Evolutionary conservation across 2,113 vertebrate species (phyloP).

Genomic region (Bambusicola thoracicus): DNA sequence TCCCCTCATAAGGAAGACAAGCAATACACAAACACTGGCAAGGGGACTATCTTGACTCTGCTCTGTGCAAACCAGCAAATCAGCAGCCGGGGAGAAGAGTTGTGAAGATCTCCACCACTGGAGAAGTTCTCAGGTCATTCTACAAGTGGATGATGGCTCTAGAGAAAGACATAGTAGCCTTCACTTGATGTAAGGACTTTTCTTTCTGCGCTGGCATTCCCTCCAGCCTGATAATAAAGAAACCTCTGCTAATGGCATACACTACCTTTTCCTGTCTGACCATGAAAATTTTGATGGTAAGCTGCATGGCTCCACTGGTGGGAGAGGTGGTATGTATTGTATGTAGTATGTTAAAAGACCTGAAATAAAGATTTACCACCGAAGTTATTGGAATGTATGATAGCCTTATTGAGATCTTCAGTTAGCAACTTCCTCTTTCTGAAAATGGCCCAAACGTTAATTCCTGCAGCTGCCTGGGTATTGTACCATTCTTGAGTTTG

Average conservation of each 20-base stretch:
- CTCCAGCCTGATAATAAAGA: background rate
- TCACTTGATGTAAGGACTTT: background rate
- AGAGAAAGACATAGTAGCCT: background rate
- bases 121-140: background rate
- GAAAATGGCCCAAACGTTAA: background rate
- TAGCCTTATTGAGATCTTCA: background rate
- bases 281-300: background rate
- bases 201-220: background rate
- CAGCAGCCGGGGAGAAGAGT: background rate
- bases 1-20: background rate
- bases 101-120: background rate
- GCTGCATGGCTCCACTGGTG: background rate
- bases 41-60: background rate
- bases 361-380: background rate
- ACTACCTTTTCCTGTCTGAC: background rate
- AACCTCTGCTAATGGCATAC: background rate
- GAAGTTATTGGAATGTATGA: background rate
- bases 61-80: background rate
- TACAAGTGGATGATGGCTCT: background rate
- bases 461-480: background rate
- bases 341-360: background rate
- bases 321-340: background rate
- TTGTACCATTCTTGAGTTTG: background rate
- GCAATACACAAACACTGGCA: background rate
- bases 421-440: background rate